These are phyloP conservation scores for Caenorhabditis becei DNA, from an alignment of 2,888 invertebrate species.

Conservation along the genomic window DNA sequence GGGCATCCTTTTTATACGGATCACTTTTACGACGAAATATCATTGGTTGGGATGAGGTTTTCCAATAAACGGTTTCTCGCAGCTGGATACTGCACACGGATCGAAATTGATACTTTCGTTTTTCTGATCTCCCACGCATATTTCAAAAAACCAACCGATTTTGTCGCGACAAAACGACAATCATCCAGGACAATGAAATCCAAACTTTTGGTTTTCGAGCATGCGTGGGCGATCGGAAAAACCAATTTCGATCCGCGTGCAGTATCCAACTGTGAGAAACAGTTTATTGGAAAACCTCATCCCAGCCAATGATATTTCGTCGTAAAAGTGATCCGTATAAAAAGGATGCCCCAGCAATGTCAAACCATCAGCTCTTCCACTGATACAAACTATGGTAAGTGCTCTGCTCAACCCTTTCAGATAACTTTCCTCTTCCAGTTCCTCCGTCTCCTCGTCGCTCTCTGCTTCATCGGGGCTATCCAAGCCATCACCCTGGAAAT, in stretches of 20 bases:
- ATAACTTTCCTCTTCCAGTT: background rate
- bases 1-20: background rate
- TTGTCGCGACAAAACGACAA: too few species aligned
- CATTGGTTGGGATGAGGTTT: background rate
- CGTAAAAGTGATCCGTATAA: background rate
- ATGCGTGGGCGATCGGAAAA: too few species aligned
- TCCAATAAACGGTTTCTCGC: background rate
- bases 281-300: background rate
- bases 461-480: background rate
- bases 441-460: conserved; percentile 4
- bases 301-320: background rate
- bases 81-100: background rate
- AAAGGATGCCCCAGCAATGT: background rate
- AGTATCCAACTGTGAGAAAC: background rate
- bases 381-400: background rate
- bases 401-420: background rate
- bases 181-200: too few species aligned
- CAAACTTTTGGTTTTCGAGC: too few species aligned
- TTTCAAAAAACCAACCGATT: too few species aligned
- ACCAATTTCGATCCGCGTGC: background rate
- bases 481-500: conserved; percentile 10
- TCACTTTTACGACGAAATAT: background rate
- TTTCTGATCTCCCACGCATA: too few species aligned
- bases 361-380: background rate
- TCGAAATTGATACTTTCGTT: too few species aligned